Conservation (phyloP, 2,888 invertebrate genomes). For the Linyphia triangularis region DNA sequence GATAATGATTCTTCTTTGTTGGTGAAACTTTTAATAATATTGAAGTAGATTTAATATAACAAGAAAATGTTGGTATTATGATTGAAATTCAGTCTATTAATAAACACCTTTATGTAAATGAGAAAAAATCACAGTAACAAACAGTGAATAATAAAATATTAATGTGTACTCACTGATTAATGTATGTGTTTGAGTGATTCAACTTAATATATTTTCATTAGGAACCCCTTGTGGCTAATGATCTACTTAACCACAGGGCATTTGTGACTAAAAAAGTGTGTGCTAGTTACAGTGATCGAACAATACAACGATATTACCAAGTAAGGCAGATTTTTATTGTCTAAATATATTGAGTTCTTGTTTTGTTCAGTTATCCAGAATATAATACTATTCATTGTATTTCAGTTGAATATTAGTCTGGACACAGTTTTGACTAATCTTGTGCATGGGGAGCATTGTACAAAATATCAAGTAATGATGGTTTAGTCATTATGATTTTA, state of each 20-base stretch:
- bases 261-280: constrained; percentile 91
- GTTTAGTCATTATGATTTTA: background rate
- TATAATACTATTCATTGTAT: background rate
- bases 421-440: constrained; percentile 88
- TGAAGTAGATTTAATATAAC: too few relatives aligned
- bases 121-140: too few relatives aligned
- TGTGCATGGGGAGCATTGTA: constrained; percentile 92
- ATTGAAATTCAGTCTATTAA: too few relatives aligned
- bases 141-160: too few relatives aligned
- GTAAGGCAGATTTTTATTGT: constrained; percentile 77
- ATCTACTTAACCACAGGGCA: constrained; percentile 90
- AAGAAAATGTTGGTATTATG: too few relatives aligned
- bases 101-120: too few relatives aligned
- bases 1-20: too few relatives aligned
- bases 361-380: background rate
- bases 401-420: constrained; percentile 88
- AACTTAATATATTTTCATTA: background rate
- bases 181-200: background rate
- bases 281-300: constrained; percentile 90
- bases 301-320: constrained; percentile 86
- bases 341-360: constrained; percentile 77
- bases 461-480: constrained; percentile 88
- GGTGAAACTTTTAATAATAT: too few relatives aligned
- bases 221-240: constrained; percentile 93
- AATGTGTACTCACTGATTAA: too few relatives aligned